These are phyloP conservation scores for Lysiphlebus fabarum DNA, from an alignment of 1,140 invertebrate genomes.

Conservation along the genomic window DNA sequence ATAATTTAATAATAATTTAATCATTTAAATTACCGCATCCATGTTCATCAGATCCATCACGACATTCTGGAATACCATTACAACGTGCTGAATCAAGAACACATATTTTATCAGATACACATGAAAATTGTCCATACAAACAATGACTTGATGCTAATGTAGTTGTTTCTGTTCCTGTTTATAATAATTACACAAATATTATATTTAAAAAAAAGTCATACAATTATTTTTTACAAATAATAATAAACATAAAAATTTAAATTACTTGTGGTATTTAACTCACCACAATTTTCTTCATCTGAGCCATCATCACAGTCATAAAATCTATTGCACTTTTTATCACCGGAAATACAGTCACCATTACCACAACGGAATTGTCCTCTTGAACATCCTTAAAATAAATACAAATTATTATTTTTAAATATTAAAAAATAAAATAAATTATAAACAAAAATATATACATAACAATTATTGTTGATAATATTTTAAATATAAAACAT, in stretches of 20 bases:
- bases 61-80: constrained; percentile 66
- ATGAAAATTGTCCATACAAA: constrained; percentile 52
- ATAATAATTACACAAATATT: too few species aligned
- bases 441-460: constrained; percentile 6
- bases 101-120: constrained; percentile 55
- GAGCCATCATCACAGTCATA: constrained; percentile 66
- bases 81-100: constrained; percentile 58
- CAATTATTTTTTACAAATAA: too few species aligned
- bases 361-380: constrained; percentile 60
- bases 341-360: constrained; percentile 58
- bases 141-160: constrained; percentile 40
- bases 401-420: constrained; percentile 1
- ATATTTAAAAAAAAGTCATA: too few species aligned
- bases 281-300: constrained; percentile 56
- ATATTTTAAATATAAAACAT: background rate
- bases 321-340: constrained; percentile 58
- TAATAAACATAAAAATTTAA: too few species aligned
- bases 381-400: constrained; percentile 46
- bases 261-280: background rate
- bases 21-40: constrained; percentile 62
- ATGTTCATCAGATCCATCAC: constrained; percentile 74
- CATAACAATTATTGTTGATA: background rate
- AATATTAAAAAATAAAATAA: constrained; percentile 3
- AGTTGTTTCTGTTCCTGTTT: constrained; percentile 12
- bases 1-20: constrained; percentile 3